Evolutionary conservation across 2,888 invertebrate species (phyloP), one percentile per base, ranked within the genome.

Genomic region (Smittia aterrima): DNA sequence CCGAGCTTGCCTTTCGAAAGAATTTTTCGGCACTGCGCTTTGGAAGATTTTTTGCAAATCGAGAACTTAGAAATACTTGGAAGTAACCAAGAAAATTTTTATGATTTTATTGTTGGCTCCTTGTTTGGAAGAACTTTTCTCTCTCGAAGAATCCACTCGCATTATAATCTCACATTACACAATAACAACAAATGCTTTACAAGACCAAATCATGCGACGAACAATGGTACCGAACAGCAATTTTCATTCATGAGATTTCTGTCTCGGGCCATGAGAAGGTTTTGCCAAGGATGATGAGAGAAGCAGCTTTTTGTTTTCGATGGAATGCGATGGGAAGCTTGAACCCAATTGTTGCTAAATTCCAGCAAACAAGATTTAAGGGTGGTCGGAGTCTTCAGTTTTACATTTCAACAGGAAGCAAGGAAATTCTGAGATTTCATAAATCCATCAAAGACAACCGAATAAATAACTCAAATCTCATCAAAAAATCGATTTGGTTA

Each of bases 11-110:
- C 4, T 58, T 58, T 58, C 58, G n/a, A 58, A 4, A 22, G 58
- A 58, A 58, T 58, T 47, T 58, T 18, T 18, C 58, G 58, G 58
- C 22, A 58, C 22, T 32, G 32, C 58, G n/a, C 3, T n/a, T 47
- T 47, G 16, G 16, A 47, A 3, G 58, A 9, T 58, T 47, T 58
- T 58, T 58, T 58, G 58, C 22, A 58, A 58, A 58, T n/a, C 16
- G 11, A 11, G 16, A 47, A 47, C n/a, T 47, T 6, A 22, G n/a
- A 58, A 58, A 18, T 20, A 22, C 58, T 20, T 22, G 18, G 58
- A 58, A 22, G 58, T 58, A 7, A 3, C 18, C 20, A 9, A 22
- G 18, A 22, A 58, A 7, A 58, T 20, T 58, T 58, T 58, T 58
- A 20, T 18, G 2, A 58, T 58, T 18, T 20, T 58, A 20, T 58